Conservation (phyloP, 37 sponge, comb jelly and placozoan species). For the Aphrocallistes beatrix region DNA sequence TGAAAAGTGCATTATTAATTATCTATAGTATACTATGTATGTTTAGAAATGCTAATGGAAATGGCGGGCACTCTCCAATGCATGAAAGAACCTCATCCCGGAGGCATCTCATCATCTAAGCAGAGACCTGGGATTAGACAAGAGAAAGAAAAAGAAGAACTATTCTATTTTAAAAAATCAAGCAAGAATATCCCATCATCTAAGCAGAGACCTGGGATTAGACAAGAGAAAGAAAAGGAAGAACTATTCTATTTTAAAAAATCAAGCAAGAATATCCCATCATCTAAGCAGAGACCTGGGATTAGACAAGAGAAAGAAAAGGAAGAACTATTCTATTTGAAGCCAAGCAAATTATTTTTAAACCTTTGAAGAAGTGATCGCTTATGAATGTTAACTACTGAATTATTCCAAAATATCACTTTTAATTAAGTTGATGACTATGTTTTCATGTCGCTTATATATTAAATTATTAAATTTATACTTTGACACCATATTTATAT, state of each 20-base stretch:
- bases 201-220: not conserved
- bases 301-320: too few relatives aligned
- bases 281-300: too few relatives aligned
- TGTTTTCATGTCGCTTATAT: too few relatives aligned
- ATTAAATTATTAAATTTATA: too few relatives aligned
- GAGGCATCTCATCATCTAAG: not conserved
- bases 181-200: not conserved
- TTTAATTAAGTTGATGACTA: too few relatives aligned
- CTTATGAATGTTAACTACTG: too few relatives aligned
- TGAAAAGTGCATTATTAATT: not conserved
- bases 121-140: not conserved
- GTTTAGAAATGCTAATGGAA: not conserved
- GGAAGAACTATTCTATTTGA: too few relatives aligned
- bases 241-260: not conserved
- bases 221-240: slow-evolving; percentile 14
- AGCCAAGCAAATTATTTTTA: too few relatives aligned
- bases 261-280: too few relatives aligned
- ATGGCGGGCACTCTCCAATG: not conserved
- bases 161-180: not conserved
- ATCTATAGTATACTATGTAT: not conserved
- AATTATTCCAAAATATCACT: too few relatives aligned
- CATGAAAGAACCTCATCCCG: not conserved
- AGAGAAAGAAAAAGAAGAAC: not conserved
- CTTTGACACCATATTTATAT: too few relatives aligned
- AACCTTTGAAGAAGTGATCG: not conserved